Percentiles rank a stretch among this genome's conserved stretches.
Conservation (phyloP, 2,888 invertebrate genomes). For the Sialis lutaria region DNA sequence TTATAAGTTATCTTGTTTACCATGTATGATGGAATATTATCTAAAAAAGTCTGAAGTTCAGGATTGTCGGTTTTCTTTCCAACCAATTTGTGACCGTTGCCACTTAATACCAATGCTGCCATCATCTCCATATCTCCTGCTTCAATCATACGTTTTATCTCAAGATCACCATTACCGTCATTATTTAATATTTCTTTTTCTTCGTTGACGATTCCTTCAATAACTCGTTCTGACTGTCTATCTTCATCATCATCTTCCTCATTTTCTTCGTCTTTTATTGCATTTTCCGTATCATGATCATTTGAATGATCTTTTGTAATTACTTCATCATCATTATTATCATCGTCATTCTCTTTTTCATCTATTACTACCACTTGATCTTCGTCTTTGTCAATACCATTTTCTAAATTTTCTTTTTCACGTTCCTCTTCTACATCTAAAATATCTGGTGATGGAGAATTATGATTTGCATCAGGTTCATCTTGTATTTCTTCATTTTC, state of each 20-base stretch:
- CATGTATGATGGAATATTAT: slow-evolving; percentile 77
- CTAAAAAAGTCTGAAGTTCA: slow-evolving; percentile 72
- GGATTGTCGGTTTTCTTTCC: slow-evolving; percentile 52
- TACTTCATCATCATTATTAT: slow-evolving; percentile 15
- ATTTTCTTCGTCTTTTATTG: slow-evolving; percentile 10
- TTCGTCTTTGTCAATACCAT: slow-evolving; percentile 9
- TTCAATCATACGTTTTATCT: slow-evolving; percentile 47
- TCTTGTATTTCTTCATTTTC: slow-evolving; percentile 4
- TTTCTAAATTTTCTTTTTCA: slow-evolving; percentile 6
- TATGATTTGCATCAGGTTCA: background rate
- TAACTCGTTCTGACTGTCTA: slow-evolving; percentile 19
- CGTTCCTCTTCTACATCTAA: slow-evolving; percentile 4
- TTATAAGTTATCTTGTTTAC: slow-evolving; percentile 25
- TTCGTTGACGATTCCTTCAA: slow-evolving; percentile 25
- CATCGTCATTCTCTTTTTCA: slow-evolving; percentile 15
- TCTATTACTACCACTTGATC: slow-evolving; percentile 9
- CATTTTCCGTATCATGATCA: slow-evolving; percentile 12
- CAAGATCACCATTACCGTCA: slow-evolving; percentile 29
- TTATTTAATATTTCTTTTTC: slow-evolving; percentile 28
- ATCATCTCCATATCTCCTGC: slow-evolving; percentile 76
- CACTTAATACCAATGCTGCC: slow-evolving; percentile 74
- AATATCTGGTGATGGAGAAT: background rate
- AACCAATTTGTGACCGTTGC: slow-evolving; percentile 64
- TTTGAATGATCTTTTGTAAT: slow-evolving; percentile 9
- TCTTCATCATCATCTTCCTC: slow-evolving; percentile 11